Evolutionary conservation across 2,113 vertebrate species (phyloP).

Genomic region (Lathamus discolor): DNA sequence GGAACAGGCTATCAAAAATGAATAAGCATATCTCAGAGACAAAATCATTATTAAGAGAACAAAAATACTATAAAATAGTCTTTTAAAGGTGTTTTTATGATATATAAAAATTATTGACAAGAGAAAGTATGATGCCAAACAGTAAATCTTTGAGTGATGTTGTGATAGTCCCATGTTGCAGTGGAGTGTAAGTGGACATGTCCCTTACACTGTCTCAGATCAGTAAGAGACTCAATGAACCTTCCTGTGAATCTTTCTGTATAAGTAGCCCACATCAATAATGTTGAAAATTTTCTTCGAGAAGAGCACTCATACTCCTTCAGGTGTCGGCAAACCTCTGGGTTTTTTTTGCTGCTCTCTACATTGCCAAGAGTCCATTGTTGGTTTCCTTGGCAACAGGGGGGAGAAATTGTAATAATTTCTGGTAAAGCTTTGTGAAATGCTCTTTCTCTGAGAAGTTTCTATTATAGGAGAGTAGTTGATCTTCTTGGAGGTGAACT

Average conservation of each 20-base stretch:
- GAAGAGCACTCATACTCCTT: not conserved
- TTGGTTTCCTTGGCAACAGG: not conserved
- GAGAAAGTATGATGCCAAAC: not conserved
- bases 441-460: not conserved
- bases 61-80: not conserved
- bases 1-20: not conserved
- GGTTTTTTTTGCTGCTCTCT: not conserved
- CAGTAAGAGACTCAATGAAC: not conserved
- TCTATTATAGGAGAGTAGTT: not conserved
- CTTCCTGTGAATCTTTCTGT: not conserved
- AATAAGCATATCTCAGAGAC: not conserved
- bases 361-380: not conserved
- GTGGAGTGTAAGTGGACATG: not conserved
- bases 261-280: not conserved
- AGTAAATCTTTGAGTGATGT: not conserved
- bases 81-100: not conserved
- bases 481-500: not conserved
- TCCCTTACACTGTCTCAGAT: not conserved
- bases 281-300: not conserved
- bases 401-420: not conserved
- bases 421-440: not conserved
- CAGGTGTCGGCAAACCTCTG: not conserved
- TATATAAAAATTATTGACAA: not conserved
- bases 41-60: not conserved
- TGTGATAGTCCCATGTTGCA: not conserved